Conservation (phyloP, 1,140 invertebrate genomes). For the Apis florea region DNA sequence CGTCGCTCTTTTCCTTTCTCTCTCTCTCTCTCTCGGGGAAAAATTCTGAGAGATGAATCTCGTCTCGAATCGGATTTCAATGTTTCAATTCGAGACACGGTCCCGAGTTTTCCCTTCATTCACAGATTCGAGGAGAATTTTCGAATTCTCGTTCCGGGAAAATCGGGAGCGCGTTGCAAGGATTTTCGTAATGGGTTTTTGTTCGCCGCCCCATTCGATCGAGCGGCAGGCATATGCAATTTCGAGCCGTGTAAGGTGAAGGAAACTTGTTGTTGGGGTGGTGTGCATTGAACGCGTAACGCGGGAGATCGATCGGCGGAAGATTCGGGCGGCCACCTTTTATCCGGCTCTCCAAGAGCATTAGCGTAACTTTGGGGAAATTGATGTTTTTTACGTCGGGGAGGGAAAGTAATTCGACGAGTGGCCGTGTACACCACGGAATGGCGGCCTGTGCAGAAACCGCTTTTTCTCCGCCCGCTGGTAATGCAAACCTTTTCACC, state of each 20-base stretch:
- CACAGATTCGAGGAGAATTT: too few relatives aligned
- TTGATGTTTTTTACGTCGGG: conserved; percentile 39
- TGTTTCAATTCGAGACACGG: neutral
- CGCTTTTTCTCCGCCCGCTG: conserved; percentile 31
- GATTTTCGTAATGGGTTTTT: too few relatives aligned
- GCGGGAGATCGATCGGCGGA: conserved; percentile 11
- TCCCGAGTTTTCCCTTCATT: neutral
- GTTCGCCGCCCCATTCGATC: too few relatives aligned
- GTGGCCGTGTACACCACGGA: conserved; percentile 23
- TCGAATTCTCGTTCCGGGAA: too few relatives aligned
- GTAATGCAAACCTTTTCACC: conserved; percentile 37
- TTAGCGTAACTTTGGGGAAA: conserved; percentile 35
- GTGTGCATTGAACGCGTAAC: neutral
- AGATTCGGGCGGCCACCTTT: conserved; percentile 8
- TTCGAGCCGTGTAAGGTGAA: too few relatives aligned
- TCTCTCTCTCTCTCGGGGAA: neutral
- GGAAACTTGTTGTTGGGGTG: neutral
- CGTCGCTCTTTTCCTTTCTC: neutral
- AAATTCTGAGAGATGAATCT: neutral
- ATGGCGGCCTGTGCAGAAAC: conserved; percentile 22
- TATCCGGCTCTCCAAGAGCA: conserved; percentile 30
- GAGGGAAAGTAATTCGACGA: conserved; percentile 35
- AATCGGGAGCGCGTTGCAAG: too few relatives aligned
- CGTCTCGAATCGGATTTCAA: neutral
- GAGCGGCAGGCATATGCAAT: too few relatives aligned